These are phyloP conservation scores for Eulemur mongoz DNA, from an alignment of 2,797 vertebrate genomes.

Conservation along the genomic window DNA sequence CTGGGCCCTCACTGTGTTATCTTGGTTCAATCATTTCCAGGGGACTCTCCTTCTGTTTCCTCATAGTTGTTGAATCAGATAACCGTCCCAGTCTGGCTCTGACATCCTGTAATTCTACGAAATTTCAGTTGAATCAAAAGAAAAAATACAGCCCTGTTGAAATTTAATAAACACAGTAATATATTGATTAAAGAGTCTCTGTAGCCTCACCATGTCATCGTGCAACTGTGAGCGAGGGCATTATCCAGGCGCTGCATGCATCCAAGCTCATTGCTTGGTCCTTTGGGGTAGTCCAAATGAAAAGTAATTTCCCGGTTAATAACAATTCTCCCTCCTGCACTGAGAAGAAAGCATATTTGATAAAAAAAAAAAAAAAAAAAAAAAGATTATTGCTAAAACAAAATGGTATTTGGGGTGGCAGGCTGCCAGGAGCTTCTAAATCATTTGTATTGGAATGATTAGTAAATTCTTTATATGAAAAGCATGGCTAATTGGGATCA, in stretches of 20 bases:
- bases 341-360: slow-evolving; percentile 25
- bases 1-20: background rate
- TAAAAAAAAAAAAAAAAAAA: background rate
- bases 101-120: background rate
- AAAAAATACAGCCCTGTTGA: background rate
- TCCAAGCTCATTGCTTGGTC: background rate
- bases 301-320: slow-evolving; percentile 65
- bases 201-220: background rate
- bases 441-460: slow-evolving; percentile 19
- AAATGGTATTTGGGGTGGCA: slow-evolving; percentile 17
- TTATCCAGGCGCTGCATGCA: background rate
- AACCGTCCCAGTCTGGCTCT: background rate
- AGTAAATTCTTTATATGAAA: slow-evolving; percentile 48
- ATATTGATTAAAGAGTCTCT: background rate
- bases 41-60: background rate
- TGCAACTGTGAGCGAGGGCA: background rate
- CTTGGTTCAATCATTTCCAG: background rate
- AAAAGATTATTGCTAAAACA: slow-evolving; percentile 50
- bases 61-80: background rate
- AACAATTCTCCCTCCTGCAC: slow-evolving; percentile 34
- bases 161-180: slow-evolving; percentile 26
- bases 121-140: background rate
- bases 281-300: background rate
- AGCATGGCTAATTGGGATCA: background rate
- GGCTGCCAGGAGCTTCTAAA: background rate